Conservation (phyloP, 2,797 vertebrate genomes). For the Esox masquinongy region DNA sequence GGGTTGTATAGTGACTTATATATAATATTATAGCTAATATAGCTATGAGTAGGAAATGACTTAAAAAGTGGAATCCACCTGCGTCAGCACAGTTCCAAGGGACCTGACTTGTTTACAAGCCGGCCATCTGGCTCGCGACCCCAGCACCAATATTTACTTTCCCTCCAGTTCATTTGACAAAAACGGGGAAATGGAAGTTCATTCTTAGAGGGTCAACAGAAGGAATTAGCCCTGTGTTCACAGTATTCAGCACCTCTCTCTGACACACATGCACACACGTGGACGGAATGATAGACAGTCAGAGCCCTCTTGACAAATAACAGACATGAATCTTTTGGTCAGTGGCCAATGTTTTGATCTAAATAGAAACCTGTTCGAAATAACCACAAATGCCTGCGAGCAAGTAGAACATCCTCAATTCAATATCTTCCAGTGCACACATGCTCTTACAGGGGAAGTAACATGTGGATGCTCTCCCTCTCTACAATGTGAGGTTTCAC, state of each 20-base stretch:
- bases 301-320: neutral
- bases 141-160: constrained; percentile 1
- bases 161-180: constrained; percentile 33
- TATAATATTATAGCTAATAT: neutral
- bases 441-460: constrained; percentile 35
- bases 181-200: constrained; percentile 25
- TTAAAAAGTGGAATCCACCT: neutral
- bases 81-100: neutral
- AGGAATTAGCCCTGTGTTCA: neutral
- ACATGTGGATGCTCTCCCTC: constrained; percentile 32
- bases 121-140: constrained; percentile 23
- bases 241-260: neutral
- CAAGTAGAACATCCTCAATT: constrained; percentile 46
- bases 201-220: constrained; percentile 25
- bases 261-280: neutral
- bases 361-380: constrained; percentile 21
- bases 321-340: neutral
- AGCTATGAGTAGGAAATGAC: neutral
- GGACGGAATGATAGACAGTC: neutral
- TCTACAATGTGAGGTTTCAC: constrained; percentile 51
- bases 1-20: neutral
- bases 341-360: constrained; percentile 14
- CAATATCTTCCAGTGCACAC: constrained; percentile 49
- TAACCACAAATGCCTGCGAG: constrained; percentile 15
- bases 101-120: constrained; percentile 9